phyloP scores from a whole-genome alignment of 2,888 invertebrate species.

The Fragum sueziense region DNA sequence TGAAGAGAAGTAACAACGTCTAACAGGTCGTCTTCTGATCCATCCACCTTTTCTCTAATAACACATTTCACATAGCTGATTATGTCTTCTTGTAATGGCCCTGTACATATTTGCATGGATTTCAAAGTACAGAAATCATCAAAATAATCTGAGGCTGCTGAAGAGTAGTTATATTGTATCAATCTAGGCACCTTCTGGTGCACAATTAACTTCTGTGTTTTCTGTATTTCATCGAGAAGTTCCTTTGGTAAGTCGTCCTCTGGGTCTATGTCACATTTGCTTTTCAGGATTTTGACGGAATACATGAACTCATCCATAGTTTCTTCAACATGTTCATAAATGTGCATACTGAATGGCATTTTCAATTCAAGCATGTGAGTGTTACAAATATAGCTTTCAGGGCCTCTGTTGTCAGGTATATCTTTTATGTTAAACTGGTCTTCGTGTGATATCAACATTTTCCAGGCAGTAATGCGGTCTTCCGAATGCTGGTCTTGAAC shows the following conservation, averaged over 20 bases:
- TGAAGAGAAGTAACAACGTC: slow-evolving; percentile 25
- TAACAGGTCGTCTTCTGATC: background rate
- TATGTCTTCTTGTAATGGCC: background rate
- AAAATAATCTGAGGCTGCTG: slow-evolving; percentile 34
- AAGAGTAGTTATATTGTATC: background rate
- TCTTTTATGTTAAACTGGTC: slow-evolving; percentile 37
- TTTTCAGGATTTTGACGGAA: slow-evolving; percentile 36
- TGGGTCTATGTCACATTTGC: slow-evolving; percentile 48
- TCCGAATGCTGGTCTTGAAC: slow-evolving; percentile 23
- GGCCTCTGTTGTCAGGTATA: slow-evolving; percentile 48
- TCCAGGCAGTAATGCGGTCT: slow-evolving; percentile 35
- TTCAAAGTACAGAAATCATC: slow-evolving; percentile 42
- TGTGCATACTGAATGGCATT: slow-evolving; percentile 56
- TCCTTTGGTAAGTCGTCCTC: slow-evolving; percentile 53
- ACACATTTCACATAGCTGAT: background rate
- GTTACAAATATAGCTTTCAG: slow-evolving; percentile 57
- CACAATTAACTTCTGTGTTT: slow-evolving; percentile 46
- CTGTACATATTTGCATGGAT: background rate
- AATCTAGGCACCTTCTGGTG: slow-evolving; percentile 24
- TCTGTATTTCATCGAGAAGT: slow-evolving; percentile 38
- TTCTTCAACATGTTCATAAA: slow-evolving; percentile 49
- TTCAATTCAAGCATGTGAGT: slow-evolving; percentile 31
- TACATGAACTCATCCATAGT: slow-evolving; percentile 55
- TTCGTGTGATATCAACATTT: slow-evolving; percentile 19
- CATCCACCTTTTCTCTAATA: background rate